These are phyloP conservation scores for Percopsis omiscomaycus DNA, from an alignment of 2,797 vertebrate genomes.

Conservation along the genomic window DNA sequence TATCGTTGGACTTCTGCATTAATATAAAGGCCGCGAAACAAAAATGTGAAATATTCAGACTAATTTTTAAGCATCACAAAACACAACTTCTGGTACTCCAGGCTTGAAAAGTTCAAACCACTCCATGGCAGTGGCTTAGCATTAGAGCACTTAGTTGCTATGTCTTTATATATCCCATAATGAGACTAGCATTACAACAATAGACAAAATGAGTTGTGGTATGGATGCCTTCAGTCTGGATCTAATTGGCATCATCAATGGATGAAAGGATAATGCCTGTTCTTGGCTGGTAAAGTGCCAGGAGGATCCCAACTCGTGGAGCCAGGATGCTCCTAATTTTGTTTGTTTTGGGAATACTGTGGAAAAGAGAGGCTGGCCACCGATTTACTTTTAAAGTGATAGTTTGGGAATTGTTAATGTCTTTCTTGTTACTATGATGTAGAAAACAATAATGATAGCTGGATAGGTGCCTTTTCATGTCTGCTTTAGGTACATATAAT, in stretches of 20 bases:
- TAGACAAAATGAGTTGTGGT: slow-evolving; percentile 31
- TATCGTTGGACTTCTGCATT: too few relatives aligned
- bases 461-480: too few relatives aligned
- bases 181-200: slow-evolving; percentile 21
- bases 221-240: slow-evolving; percentile 29
- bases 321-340: slow-evolving; percentile 13
- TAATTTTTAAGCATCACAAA: too few relatives aligned
- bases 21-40: too few relatives aligned
- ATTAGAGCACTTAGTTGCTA: slow-evolving; percentile 17
- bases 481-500: too few relatives aligned
- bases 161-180: slow-evolving; percentile 30
- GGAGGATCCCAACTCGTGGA: slow-evolving; percentile 19
- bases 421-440: too few relatives aligned
- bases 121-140: slow-evolving; percentile 5
- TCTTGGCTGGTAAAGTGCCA: slow-evolving; percentile 27
- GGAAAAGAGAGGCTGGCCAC: not conserved
- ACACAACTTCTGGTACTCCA: too few relatives aligned
- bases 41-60: too few relatives aligned
- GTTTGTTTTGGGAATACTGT: not conserved
- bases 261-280: slow-evolving; percentile 51
- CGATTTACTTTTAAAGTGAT: too few relatives aligned
- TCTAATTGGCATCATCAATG: slow-evolving; percentile 41
- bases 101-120: slow-evolving; percentile 7
- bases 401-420: too few relatives aligned
- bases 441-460: too few relatives aligned